Evolutionary conservation across 2,797 vertebrate species (phyloP).

Genomic region (Etheostoma nigrum): DNA sequence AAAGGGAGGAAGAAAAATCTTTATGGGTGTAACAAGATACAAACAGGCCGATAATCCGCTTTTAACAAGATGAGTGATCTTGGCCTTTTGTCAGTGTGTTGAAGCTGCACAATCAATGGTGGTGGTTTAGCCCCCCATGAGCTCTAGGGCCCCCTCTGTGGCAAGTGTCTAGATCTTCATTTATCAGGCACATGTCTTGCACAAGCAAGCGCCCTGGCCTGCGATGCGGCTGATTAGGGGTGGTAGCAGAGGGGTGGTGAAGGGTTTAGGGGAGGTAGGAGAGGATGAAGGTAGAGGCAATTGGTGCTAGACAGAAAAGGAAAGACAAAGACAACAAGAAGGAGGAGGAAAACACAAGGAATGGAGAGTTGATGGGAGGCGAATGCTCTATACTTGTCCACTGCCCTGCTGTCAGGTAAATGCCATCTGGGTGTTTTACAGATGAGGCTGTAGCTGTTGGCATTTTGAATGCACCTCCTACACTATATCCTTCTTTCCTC

Average conservation of each 20-base stretch:
- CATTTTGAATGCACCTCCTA: slow-evolving; percentile 68
- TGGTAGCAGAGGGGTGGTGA: slow-evolving; percentile 29
- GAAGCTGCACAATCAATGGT: slow-evolving; percentile 83
- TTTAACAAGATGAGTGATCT: slow-evolving; percentile 87
- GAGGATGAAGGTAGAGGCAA: slow-evolving; percentile 32
- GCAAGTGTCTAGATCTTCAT: slow-evolving; percentile 65
- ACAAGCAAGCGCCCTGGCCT: slow-evolving; percentile 59
- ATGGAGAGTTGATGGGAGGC: slow-evolving; percentile 39
- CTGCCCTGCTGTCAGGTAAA: slow-evolving; percentile 77
- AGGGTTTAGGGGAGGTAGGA: slow-evolving; percentile 9
- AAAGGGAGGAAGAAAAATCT: slow-evolving; percentile 72
- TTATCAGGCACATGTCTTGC: slow-evolving; percentile 62
- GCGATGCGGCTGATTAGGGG: slow-evolving; percentile 40
- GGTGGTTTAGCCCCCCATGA: slow-evolving; percentile 80
- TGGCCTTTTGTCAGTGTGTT: slow-evolving; percentile 81
- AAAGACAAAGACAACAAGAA: slow-evolving; percentile 53
- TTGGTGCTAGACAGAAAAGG: slow-evolving; percentile 36
- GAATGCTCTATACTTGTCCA: slow-evolving; percentile 44
- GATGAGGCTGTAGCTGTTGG: slow-evolving; percentile 69
- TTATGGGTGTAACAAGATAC: slow-evolving; percentile 82
- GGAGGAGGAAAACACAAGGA: slow-evolving; percentile 33
- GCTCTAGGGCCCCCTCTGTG: slow-evolving; percentile 54
- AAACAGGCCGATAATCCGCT: slow-evolving; percentile 85
- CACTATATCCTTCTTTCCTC: slow-evolving; percentile 53
- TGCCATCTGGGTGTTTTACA: slow-evolving; percentile 76